A percentile compares a stretch with the other conserved stretches of the same genome.
Evolutionary conservation across 2,888 invertebrate genomes (phyloP).

Genomic region (Abscondita cerata): DNA sequence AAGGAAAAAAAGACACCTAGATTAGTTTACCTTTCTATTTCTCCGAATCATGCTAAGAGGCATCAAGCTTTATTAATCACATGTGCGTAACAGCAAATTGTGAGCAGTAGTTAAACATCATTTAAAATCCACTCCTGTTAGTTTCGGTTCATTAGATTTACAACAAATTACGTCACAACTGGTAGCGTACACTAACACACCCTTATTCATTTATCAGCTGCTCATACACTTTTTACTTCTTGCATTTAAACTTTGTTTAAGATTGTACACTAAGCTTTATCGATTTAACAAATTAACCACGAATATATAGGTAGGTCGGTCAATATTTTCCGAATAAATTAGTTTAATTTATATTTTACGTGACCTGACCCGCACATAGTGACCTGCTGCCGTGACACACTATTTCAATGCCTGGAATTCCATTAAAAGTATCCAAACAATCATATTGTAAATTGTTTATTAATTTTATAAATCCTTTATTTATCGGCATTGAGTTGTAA

Average conservation of each 20-base stretch:
- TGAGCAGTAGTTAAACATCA: conserved; percentile 25
- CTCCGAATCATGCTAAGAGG: conserved; percentile 48
- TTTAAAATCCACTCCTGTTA: conserved; percentile 36
- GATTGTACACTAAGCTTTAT: conserved; percentile 6
- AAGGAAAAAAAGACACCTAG: too few species aligned
- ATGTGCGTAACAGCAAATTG: conserved; percentile 32
- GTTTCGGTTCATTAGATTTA: conserved; percentile 31
- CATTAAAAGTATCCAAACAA: conserved; percentile 5
- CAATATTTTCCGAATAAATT: conserved; percentile 42
- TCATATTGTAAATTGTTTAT: background rate
- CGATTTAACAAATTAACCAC: conserved; percentile 36
- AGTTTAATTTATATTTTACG: conserved; percentile 36
- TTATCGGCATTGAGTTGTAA: background rate
- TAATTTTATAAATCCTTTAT: background rate
- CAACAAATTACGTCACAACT: conserved; percentile 31
- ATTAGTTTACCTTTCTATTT: conserved; percentile 49
- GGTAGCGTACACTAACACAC: conserved; percentile 30
- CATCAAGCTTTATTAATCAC: conserved; percentile 35
- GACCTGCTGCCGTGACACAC: conserved; percentile 30
- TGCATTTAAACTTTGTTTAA: background rate
- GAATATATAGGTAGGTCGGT: conserved; percentile 46
- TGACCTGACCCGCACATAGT: conserved; percentile 31
- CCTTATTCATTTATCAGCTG: conserved; percentile 31
- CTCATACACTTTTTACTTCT: conserved; percentile 13
- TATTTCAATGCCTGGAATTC: conserved; percentile 16